A percentile compares a stretch with the other conserved stretches of the same genome.
These are phyloP conservation scores for Phodopus roborovskii DNA, from an alignment of 2,113 vertebrate genomes.

Conservation along the genomic window DNA sequence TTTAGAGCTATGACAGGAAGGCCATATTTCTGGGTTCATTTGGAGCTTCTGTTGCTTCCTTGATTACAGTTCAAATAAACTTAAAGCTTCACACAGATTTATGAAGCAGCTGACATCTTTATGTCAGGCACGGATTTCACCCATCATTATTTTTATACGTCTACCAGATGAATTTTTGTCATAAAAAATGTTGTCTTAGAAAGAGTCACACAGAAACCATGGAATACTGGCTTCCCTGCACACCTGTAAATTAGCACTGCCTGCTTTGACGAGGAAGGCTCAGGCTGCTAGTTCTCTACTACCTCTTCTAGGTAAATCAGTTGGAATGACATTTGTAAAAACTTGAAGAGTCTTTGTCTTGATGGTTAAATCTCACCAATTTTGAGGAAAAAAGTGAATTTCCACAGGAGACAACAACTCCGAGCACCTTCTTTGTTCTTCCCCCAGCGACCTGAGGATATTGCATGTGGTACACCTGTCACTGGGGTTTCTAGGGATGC, in stretches of 20 bases:
- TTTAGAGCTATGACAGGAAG: conserved; percentile 34
- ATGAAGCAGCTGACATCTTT: conserved; percentile 61
- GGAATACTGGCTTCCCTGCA: neutral
- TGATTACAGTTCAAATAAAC: conserved; percentile 62
- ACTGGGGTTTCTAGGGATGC: too few relatives aligned
- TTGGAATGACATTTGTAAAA: neutral
- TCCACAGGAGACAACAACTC: neutral
- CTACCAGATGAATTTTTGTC: conserved; percentile 54
- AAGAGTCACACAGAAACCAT: conserved; percentile 1
- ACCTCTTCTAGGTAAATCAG: neutral
- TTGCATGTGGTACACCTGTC: neutral
- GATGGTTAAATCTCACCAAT: neutral
- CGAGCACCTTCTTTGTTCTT: neutral
- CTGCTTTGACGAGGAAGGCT: neutral
- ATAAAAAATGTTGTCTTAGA: conserved; percentile 57
- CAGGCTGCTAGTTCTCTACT: neutral
- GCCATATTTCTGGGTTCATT: conserved; percentile 47
- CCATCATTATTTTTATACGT: conserved; percentile 63
- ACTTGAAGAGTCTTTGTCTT: neutral
- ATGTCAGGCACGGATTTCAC: conserved; percentile 38
- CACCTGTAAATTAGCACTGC: neutral
- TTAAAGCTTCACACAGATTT: conserved; percentile 54
- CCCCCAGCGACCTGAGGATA: accelerated
- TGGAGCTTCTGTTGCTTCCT: conserved; percentile 41
- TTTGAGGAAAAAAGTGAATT: neutral